Conservation (phyloP, 2,797 vertebrate species). For the Rhynchonycteris naso region DNA sequence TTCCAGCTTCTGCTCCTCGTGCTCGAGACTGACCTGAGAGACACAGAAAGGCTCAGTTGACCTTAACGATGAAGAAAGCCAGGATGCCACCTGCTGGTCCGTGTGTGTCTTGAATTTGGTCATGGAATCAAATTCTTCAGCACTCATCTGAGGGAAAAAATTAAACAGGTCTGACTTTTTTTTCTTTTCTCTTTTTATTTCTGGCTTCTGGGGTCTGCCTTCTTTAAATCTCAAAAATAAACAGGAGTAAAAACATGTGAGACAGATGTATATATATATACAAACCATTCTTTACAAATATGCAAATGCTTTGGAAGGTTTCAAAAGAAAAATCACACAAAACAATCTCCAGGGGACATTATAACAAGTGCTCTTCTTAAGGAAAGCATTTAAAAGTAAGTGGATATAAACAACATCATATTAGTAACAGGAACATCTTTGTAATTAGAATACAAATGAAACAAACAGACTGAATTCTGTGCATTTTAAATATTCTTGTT, state of each 20-base stretch:
- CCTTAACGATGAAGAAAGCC: not conserved
- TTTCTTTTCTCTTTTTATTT: too few species aligned
- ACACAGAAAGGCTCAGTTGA: not conserved
- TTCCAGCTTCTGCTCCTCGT: constrained; percentile 96
- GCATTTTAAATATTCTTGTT: constrained; percentile 11
- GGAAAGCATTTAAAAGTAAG: constrained; percentile 54
- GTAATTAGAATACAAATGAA: not conserved
- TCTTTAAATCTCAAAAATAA: not conserved
- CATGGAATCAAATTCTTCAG: not conserved
- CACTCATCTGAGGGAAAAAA: not conserved
- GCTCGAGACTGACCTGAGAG: constrained; percentile 93
- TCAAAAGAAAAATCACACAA: constrained; percentile 31
- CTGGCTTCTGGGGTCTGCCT: not conserved
- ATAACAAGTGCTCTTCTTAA: constrained; percentile 29
- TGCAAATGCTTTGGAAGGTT: constrained; percentile 25
- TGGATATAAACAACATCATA: constrained; percentile 40
- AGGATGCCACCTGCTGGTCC: not conserved
- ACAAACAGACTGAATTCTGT: constrained; percentile 6
- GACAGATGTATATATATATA: not conserved
- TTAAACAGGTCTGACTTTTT: not conserved
- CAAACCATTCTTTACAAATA: constrained; percentile 7
- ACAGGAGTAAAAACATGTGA: not conserved
- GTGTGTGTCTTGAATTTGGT: not conserved
- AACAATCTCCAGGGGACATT: constrained; percentile 40
- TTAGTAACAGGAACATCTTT: constrained; percentile 31